These are phyloP conservation scores for Hymenopus coronatus DNA, from an alignment of 2,888 invertebrate species.

Conservation along the genomic window DNA sequence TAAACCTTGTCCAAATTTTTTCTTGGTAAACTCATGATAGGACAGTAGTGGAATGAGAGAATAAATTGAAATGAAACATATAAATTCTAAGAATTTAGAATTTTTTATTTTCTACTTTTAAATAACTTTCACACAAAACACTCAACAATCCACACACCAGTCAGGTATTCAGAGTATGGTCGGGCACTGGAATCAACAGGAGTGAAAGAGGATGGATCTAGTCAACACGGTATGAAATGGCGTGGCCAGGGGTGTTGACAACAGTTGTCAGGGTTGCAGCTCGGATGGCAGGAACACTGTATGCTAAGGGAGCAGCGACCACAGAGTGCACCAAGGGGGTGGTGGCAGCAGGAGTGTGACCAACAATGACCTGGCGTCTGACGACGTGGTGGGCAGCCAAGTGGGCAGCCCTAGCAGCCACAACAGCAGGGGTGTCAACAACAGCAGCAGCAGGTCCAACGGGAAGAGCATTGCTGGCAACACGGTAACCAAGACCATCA, in stretches of 20 bases:
- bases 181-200: neutral
- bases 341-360: conserved; percentile 20
- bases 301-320: conserved; percentile 19
- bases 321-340: conserved; percentile 17
- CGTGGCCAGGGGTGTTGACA: conserved; percentile 48
- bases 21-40: no score
- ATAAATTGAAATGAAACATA: neutral
- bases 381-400: conserved; percentile 36
- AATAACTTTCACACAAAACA: conserved; percentile 12
- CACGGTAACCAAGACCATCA: conserved; percentile 41
- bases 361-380: conserved; percentile 30
- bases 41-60: neutral
- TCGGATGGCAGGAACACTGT: conserved; percentile 35
- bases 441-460: conserved; percentile 38
- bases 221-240: conserved; percentile 47
- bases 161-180: neutral
- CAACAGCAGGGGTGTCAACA: conserved; percentile 39
- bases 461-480: conserved; percentile 42
- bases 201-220: conserved; percentile 33
- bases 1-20: no score
- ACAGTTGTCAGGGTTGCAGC: conserved; percentile 45
- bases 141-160: conserved; percentile 21
- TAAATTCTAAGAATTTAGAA: neutral
- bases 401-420: conserved; percentile 37
- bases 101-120: neutral